Percentiles rank a stretch among this genome's conserved stretches.
These are phyloP conservation scores for Karalla daura DNA, from an alignment of 2,797 vertebrate genomes.

Conservation along the genomic window DNA sequence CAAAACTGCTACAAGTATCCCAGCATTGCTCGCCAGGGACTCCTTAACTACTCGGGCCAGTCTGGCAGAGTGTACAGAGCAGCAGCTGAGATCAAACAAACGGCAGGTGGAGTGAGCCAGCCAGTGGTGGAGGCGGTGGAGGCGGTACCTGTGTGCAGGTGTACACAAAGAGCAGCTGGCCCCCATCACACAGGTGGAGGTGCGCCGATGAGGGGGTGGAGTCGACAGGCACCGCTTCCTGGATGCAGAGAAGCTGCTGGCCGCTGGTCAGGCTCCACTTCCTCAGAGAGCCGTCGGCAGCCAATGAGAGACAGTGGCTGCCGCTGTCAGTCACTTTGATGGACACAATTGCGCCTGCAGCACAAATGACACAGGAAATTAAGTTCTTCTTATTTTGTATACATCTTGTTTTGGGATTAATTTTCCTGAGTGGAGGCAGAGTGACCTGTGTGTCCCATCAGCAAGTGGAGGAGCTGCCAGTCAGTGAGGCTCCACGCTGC, in stretches of 20 bases:
- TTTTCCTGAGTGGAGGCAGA: background rate
- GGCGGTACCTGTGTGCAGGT: conserved; percentile 78
- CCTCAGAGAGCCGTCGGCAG: conserved; percentile 79
- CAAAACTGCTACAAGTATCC: no score
- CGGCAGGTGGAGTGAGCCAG: no score
- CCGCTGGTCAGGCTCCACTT: conserved; percentile 83
- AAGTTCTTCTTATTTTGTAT: no score
- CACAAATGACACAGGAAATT: background rate
- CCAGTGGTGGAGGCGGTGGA: background rate
- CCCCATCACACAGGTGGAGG: conserved; percentile 71
- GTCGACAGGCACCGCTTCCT: conserved; percentile 56
- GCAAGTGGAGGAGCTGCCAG: conserved; percentile 73
- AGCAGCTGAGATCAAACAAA: no score
- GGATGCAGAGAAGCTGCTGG: conserved; percentile 76
- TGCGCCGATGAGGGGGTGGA: conserved; percentile 48
- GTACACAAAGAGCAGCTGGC: conserved; percentile 70
- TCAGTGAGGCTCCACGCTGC: conserved; percentile 80
- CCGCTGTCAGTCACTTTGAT: conserved; percentile 71
- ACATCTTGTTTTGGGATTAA: background rate
- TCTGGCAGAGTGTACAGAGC: no score
- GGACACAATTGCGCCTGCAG: conserved; percentile 77
- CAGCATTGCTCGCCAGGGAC: no score
- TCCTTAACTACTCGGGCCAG: no score
- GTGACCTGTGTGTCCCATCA: conserved; percentile 84
- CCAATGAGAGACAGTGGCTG: conserved; percentile 80